phyloP scores from a whole-genome alignment of 2,113 vertebrate genomes.

The Planiliza haematocheilus region DNA sequence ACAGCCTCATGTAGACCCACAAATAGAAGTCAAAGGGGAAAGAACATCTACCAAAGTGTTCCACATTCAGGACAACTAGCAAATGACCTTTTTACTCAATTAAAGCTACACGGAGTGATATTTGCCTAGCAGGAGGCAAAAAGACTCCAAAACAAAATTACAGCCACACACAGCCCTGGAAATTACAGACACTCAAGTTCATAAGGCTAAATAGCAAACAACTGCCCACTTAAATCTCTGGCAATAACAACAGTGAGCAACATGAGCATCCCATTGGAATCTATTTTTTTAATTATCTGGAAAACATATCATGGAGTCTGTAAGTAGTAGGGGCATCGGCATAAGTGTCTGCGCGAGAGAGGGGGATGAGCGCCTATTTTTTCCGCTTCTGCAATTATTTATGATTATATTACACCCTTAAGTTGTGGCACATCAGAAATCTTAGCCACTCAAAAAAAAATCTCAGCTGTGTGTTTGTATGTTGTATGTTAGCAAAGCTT shows the following conservation, averaged over 20 bases:
- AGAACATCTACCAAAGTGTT: not conserved
- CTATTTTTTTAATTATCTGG: not conserved
- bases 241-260: conserved; percentile 17
- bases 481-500: conserved; percentile 11
- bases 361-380: not conserved
- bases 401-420: conserved; percentile 14
- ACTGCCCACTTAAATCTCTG: conserved; percentile 17
- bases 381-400: conserved; percentile 26
- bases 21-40: not conserved
- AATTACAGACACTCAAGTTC: conserved; percentile 18
- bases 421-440: conserved; percentile 5
- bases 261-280: conserved; percentile 10
- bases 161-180: conserved; percentile 13
- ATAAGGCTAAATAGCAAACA: conserved; percentile 22
- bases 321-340: conserved; percentile 3
- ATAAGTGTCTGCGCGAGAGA: not conserved
- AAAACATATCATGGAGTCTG: conserved; percentile 5
- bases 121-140: conserved; percentile 29
- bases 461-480: conserved; percentile 3
- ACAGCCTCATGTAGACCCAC: not conserved
- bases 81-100: not conserved
- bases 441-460: not conserved
- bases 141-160: conserved; percentile 1
- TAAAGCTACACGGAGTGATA: conserved; percentile 8
- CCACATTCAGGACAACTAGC: not conserved